Evolutionary conservation across 2,888 invertebrate genomes (phyloP).

Genomic region (Leptinotarsa haldemani): DNA sequence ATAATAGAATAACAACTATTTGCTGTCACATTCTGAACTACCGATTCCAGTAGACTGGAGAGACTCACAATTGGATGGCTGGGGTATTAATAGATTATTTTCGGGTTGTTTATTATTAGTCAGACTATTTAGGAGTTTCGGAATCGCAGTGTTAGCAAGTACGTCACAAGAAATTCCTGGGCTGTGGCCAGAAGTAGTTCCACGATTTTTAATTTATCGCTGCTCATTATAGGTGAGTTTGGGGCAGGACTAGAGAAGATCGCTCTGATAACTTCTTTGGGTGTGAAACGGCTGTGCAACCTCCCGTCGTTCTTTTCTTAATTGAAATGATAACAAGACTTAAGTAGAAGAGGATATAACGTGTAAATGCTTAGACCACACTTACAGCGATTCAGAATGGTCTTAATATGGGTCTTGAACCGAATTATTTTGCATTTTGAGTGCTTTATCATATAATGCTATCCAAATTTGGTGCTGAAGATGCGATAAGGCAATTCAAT

Average conservation of each 20-base stretch:
- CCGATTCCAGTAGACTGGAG: neutral
- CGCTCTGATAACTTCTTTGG: too few relatives aligned
- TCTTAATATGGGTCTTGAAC: too few relatives aligned
- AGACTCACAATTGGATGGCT: neutral
- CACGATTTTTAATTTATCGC: slow-evolving; percentile 1
- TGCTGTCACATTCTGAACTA: neutral
- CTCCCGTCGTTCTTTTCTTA: too few relatives aligned
- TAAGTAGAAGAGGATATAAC: too few relatives aligned
- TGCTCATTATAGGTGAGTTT: neutral
- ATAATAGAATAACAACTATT: neutral
- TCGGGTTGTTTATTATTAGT: slow-evolving; percentile 29
- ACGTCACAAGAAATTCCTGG: slow-evolving; percentile 33
- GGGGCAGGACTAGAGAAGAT: neutral
- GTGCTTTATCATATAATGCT: too few relatives aligned
- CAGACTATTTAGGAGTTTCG: slow-evolving; percentile 25
- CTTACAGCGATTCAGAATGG: too few relatives aligned
- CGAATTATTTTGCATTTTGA: too few relatives aligned
- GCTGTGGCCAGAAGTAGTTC: slow-evolving; percentile 23
- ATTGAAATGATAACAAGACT: too few relatives aligned
- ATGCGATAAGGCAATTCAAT: too few relatives aligned
- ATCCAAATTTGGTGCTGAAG: too few relatives aligned
- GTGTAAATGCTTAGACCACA: too few relatives aligned
- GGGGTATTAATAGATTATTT: slow-evolving; percentile 6
- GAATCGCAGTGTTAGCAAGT: slow-evolving; percentile 21
- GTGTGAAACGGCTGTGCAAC: too few relatives aligned